Base-by-base conservation (phyloP, 2,888 invertebrate genomes). In the Caenorhabditis doughertyi region DNA sequence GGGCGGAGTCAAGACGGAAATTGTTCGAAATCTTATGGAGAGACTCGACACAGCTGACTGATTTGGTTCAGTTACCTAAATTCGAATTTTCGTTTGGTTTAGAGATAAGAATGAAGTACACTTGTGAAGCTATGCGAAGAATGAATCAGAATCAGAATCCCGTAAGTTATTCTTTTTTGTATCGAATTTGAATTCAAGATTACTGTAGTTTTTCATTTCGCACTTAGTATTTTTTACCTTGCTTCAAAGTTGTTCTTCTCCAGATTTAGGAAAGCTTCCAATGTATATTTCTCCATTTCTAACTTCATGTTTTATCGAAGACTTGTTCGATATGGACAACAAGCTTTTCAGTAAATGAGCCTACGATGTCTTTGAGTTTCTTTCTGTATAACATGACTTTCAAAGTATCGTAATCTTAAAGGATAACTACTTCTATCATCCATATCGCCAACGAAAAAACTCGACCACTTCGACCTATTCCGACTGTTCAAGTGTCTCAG, bases 381-480 rank as follows among this genome's bases (percentile, higher is more conserved):
- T n/a, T n/a, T n/a, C n/a, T n/a, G n/a, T n/a, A n/a, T n/a, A n/a
- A n/a, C n/a, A n/a, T n/a, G n/a, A n/a, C n/a, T n/a, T n/a, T n/a
- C n/a, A n/a, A n/a, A n/a, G n/a, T n/a, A n/a, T n/a, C n/a, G n/a
- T n/a, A n/a, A n/a, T n/a, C n/a, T n/a, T n/a, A n/a, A n/a, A 76
- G 76, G 76, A 76, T 16, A 18, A 56, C 56, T 74, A 60, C 55
- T 13, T 35, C 51, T 76, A 68, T 42, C 76, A 76, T 51, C 76
- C 76, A 8, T 76, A 76, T 32, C 76, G 76, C 51, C 76, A 76
- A 49, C 67, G 76, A 11, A 76, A 76, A 23, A 76, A 60, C 58
- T 76, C 76, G 1, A 68, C 76, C n/a, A 76, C 67, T 2, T 76
- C 76, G 11, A 76, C 76, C 3, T 76, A 76, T 51, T 76, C 76